These are phyloP conservation scores for Emys orbicularis DNA, from an alignment of 2,797 vertebrate species.

Conservation along the genomic window DNA sequence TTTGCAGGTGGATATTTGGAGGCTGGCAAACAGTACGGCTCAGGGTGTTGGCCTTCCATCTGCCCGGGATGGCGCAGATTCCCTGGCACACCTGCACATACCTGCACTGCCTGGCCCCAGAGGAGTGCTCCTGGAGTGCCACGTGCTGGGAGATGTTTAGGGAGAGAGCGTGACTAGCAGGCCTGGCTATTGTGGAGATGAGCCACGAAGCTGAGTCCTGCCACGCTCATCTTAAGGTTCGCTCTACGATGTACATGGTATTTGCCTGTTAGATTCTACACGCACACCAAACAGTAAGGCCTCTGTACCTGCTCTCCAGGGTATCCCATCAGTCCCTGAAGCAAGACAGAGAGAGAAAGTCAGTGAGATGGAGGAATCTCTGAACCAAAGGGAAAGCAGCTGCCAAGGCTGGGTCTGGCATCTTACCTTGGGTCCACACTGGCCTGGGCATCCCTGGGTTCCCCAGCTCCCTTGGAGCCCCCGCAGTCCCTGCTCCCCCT, in stretches of 20 bases:
- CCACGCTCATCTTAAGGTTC: not conserved
- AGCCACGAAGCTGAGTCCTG: not conserved
- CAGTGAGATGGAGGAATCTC: accelerated
- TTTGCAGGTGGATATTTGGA: not conserved
- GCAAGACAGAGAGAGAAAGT: not conserved
- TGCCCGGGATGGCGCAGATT: not conserved
- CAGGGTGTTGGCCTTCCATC: not conserved
- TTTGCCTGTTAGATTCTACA: not conserved
- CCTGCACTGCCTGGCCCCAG: not conserved
- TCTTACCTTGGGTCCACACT: conserved; percentile 6
- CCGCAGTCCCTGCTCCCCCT: not conserved
- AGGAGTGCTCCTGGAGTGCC: not conserved
- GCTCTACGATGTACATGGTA: not conserved
- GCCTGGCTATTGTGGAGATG: no score
- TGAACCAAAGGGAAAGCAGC: accelerated
- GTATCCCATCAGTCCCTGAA: not conserved
- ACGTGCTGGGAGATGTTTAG: not conserved
- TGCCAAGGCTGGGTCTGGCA: accelerated
- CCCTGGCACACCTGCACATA: no score
- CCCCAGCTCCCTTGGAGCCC: not conserved
- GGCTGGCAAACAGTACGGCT: not conserved
- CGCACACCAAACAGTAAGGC: not conserved
- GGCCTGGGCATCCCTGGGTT: not conserved
- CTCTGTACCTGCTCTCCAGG: not conserved
- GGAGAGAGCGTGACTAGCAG: not conserved